A percentile compares a stretch with the other conserved stretches of the same genome.
Conservation (phyloP, 1,140 invertebrate genomes). For the Drosophila busckii region DNA sequence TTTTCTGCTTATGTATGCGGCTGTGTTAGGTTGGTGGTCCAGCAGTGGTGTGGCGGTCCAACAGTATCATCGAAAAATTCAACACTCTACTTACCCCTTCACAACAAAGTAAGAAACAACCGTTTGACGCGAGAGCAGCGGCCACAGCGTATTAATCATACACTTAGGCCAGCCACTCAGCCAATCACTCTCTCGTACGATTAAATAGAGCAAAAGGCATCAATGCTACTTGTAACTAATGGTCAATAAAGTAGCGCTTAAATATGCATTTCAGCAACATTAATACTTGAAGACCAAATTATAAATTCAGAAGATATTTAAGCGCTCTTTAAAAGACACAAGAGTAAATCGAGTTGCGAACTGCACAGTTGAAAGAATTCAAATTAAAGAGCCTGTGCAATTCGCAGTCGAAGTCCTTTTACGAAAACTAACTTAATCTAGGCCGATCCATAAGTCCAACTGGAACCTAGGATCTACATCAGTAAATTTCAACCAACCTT, state of each 20-base stretch:
- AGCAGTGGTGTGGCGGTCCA: background rate
- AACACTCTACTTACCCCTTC: constrained; percentile 59
- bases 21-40: background rate
- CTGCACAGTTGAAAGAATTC: background rate
- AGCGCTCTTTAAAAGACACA: constrained; percentile 29
- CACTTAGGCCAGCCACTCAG: constrained; percentile 27
- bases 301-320: constrained; percentile 34
- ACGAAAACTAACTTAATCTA: constrained; percentile 26
- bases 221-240: constrained; percentile 15
- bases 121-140: constrained; percentile 35
- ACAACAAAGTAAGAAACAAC: background rate
- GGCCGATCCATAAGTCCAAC: constrained; percentile 17
- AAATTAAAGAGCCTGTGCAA: background rate
- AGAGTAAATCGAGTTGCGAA: constrained; percentile 14
- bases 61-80: no score
- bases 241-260: constrained; percentile 35
- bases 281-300: constrained; percentile 11
- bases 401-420: constrained; percentile 23
- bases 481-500: constrained; percentile 74
- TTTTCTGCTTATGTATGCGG: no score
- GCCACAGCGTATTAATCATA: constrained; percentile 5
- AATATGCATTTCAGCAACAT: constrained; percentile 29
- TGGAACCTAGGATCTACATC: background rate
- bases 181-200: constrained; percentile 44
- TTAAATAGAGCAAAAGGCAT: constrained; percentile 44